A percentile compares a stretch with the other conserved stretches of the same genome.
Evolutionary conservation across 2,113 vertebrate genomes (phyloP).

Genomic region (Silurus meridionalis): DNA sequence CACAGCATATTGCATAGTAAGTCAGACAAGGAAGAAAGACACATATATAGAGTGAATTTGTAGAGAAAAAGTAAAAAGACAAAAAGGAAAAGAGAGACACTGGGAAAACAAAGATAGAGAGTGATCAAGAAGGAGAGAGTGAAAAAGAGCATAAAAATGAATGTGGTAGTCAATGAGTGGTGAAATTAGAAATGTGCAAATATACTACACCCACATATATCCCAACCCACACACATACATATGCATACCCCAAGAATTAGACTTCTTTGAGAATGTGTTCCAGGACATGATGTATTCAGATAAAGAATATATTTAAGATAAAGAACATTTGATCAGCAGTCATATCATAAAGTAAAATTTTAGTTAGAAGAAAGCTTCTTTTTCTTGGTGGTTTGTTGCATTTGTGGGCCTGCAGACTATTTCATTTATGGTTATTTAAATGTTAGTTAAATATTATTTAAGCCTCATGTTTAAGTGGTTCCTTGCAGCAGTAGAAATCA

Average conservation of each 20-base stretch:
- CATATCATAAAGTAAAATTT: background rate
- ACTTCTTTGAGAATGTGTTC: constrained; percentile 45
- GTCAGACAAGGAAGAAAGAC: background rate
- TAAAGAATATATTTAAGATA: too few species aligned
- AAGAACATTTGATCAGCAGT: background rate
- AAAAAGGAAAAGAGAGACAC: background rate
- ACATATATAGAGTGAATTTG: background rate
- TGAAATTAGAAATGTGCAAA: constrained; percentile 40
- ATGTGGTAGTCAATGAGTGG: constrained; percentile 39
- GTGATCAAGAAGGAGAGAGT: constrained; percentile 11
- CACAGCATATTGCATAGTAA: constrained; percentile 15
- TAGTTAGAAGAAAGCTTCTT: background rate
- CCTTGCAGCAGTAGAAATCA: background rate
- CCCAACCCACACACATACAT: background rate
- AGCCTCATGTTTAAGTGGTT: background rate
- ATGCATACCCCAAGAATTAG: constrained; percentile 4
- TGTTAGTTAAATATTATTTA: background rate
- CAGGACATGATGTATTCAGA: constrained; percentile 47
- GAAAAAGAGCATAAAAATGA: constrained; percentile 11
- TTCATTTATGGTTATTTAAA: background rate
- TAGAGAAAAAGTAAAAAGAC: constrained; percentile 2
- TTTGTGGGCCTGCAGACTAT: background rate
- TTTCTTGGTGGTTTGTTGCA: background rate
- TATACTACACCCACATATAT: background rate
- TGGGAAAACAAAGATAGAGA: constrained; percentile 21